phyloP scores from a whole-genome alignment of 1,140 invertebrate genomes.

The Dryas iulia region DNA sequence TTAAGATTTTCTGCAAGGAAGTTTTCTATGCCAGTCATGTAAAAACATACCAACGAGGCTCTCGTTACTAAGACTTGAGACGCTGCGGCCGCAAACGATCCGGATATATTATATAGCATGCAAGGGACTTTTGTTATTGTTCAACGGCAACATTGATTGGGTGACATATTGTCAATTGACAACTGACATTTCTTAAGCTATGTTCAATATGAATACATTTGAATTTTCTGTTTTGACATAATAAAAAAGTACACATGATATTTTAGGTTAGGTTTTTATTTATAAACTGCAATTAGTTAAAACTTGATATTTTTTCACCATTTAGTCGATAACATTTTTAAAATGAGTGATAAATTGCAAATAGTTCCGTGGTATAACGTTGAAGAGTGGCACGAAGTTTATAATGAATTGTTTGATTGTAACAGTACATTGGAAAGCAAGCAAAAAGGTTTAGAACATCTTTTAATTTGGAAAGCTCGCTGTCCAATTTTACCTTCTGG shows the following conservation, averaged over 20 bases:
- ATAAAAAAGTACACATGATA: not conserved
- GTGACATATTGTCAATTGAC: too few species aligned
- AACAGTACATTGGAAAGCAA: conserved; percentile 41
- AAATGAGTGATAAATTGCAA: conserved; percentile 40
- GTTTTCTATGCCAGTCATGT: too few species aligned
- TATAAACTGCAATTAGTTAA: not conserved
- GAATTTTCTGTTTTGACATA: not conserved
- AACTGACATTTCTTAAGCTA: too few species aligned
- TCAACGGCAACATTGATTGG: too few species aligned
- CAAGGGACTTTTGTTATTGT: too few species aligned
- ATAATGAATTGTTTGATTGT: not conserved
- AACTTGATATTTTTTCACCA: not conserved
- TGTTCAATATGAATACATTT: too few species aligned
- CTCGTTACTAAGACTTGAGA: too few species aligned
- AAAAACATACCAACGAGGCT: too few species aligned
- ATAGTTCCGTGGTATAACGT: conserved; percentile 72
- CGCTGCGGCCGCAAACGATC: too few species aligned
- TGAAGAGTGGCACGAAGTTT: conserved; percentile 79
- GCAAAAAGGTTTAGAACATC: conserved; percentile 72
- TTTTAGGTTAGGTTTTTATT: not conserved
- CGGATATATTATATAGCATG: too few species aligned
- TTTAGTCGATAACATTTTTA: not conserved
- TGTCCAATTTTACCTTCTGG: conserved; percentile 84
- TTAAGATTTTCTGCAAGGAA: too few species aligned
- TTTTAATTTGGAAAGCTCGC: conserved; percentile 84